These are phyloP conservation scores for Taurulus bubalis DNA, from an alignment of 2,113 vertebrate genomes.

Conservation along the genomic window DNA sequence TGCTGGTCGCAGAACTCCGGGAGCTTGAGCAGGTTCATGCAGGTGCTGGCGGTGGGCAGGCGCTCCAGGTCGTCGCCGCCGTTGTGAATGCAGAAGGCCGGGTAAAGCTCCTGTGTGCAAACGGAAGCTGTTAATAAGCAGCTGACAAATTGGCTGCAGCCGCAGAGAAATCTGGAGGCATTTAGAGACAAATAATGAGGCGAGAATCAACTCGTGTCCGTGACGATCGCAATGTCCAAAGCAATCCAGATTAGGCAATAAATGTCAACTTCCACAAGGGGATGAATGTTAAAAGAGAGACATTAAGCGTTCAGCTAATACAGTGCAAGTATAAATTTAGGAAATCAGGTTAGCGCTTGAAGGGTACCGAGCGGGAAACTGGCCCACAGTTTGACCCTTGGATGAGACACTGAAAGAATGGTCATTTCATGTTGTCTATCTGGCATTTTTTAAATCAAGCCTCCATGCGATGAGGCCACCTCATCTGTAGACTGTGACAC, in stretches of 20 bases:
- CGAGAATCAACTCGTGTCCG: conserved; percentile 33
- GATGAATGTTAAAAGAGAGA: conserved; percentile 75
- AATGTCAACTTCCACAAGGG: conserved; percentile 64
- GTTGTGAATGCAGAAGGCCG: conserved; percentile 98
- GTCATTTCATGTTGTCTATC: conserved; percentile 79
- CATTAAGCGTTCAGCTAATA: conserved; percentile 67
- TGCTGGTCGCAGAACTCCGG: conserved; percentile 95
- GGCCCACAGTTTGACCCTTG: conserved; percentile 60
- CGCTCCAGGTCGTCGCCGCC: conserved; percentile 95
- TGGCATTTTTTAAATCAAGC: conserved; percentile 72
- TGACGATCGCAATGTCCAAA: conserved; percentile 54
- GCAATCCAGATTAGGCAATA: conserved; percentile 72
- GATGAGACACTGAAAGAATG: conserved; percentile 66
- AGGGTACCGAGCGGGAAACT: conserved; percentile 49
- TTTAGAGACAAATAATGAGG: conserved; percentile 35
- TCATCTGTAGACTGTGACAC: conserved; percentile 73
- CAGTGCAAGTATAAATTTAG: conserved; percentile 63
- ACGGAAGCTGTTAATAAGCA: conserved; percentile 12
- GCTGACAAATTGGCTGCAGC: conserved; percentile 1
- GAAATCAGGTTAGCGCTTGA: conserved; percentile 65
- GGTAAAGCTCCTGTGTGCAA: conserved; percentile 91
- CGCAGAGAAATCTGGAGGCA: not conserved
- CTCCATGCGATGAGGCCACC: conserved; percentile 57
- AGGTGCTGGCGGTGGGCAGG: conserved; percentile 97
- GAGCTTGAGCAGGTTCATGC: conserved; percentile 99